Evolutionary conservation across 2,797 vertebrate genomes (phyloP), one percentile per base, ranked within the genome.

Genomic region (Lithobates sylvaticus): DNA sequence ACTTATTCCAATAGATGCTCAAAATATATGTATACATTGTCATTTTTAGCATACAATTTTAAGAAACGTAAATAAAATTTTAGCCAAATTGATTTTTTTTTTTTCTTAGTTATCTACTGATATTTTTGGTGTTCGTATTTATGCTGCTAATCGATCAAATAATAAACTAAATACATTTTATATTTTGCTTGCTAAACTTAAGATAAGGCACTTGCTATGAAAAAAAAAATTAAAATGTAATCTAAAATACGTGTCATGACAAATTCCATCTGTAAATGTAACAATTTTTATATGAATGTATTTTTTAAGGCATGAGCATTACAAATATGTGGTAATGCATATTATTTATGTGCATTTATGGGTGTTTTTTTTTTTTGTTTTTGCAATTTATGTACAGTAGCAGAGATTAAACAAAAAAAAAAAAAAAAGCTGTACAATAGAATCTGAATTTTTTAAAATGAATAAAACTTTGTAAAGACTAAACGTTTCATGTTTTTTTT

Each of bases 251-350:
- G 50, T 61, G 21, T 58, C 5, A 32, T 68, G 61, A 75, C 44
- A 65, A 54, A 68, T 83, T 23, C 26, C 65, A 76, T 44, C 16
- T 84, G 73, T 84, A 84, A 34, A 81, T 29, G 81, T 76, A 83
- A 76, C 39, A 74, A 76, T 76, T 84, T 83, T 84, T 84, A 84
- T 64, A 84, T 84, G 82, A 84, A 84, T 84, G 82, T 84, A 68
- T 47, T 84, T 84, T 84, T 76, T 84, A 84, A 68, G 68, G 82
- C 82, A 84, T 84, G 82, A 26, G 15, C 34, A 83, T 76, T 23
- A 26, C 65, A 76, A 32, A 64, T 76, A 76, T 67, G 39, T 64
- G 10, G 13, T 15, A 67, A 61, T 61, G 65, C 27, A 67, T 10
- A 65, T 83, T 61, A 64, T 61, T 10, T 68, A 61, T 76, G 72